These are phyloP conservation scores for Acleris emargana DNA, from an alignment of 2,888 invertebrate species.

Conservation along the genomic window DNA sequence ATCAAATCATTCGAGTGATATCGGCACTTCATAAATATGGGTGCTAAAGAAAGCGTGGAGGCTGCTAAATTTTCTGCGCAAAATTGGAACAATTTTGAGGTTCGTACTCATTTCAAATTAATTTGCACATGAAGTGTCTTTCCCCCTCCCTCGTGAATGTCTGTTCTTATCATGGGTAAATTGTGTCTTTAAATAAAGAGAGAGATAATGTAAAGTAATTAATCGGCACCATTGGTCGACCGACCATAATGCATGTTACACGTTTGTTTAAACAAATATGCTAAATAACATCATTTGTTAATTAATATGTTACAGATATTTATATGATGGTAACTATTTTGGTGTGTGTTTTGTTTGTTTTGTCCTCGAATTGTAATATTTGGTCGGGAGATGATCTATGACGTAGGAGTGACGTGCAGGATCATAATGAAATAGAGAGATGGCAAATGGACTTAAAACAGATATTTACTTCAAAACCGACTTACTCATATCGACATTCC, in stretches of 20 bases:
- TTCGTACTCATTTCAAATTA: slow-evolving; percentile 83
- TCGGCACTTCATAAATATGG: slow-evolving; percentile 85
- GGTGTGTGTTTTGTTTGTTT: slow-evolving; percentile 33
- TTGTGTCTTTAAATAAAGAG: slow-evolving; percentile 53
- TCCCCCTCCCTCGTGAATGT: slow-evolving; percentile 77
- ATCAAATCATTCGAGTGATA: slow-evolving; percentile 78
- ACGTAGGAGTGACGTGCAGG: too few relatives aligned
- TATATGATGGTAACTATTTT: slow-evolving; percentile 23
- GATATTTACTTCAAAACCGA: too few relatives aligned
- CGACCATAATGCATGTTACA: slow-evolving; percentile 71
- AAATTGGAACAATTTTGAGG: slow-evolving; percentile 92
- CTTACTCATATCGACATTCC: background rate
- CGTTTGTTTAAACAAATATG: slow-evolving; percentile 48
- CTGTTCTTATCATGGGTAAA: slow-evolving; percentile 46
- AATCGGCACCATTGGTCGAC: slow-evolving; percentile 67
- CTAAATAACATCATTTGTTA: slow-evolving; percentile 35
- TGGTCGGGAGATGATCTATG: background rate
- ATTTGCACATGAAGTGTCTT: slow-evolving; percentile 83
- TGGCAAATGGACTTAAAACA: too few relatives aligned
- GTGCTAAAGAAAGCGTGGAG: slow-evolving; percentile 92
- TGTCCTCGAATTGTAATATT: slow-evolving; percentile 15
- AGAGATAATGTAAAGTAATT: slow-evolving; percentile 57
- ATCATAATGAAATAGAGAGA: too few relatives aligned
- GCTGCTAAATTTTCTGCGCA: slow-evolving; percentile 91
- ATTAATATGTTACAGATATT: slow-evolving; percentile 22